Evolutionary conservation across 2,113 vertebrate genomes (phyloP).

Genomic region (Clarias gariepinus): DNA sequence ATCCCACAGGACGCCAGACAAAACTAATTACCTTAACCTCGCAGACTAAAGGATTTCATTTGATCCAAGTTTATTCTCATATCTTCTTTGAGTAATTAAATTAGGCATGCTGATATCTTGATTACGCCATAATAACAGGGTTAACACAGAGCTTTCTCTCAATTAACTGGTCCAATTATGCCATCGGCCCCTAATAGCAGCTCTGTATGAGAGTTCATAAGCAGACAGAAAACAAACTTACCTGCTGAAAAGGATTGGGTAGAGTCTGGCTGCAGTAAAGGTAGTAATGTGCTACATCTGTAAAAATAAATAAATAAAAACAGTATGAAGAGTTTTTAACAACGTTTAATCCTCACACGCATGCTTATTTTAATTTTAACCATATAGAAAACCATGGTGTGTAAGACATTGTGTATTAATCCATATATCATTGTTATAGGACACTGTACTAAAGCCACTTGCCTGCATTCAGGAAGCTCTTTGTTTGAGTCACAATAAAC

Average conservation of each 20-base stretch:
- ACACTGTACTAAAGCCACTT: constrained; percentile 42
- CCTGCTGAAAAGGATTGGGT: constrained; percentile 94
- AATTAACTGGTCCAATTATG: constrained; percentile 49
- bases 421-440: background rate
- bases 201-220: constrained; percentile 12
- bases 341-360: background rate
- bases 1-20: constrained; percentile 49
- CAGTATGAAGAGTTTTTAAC: constrained; percentile 15
- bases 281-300: constrained; percentile 90
- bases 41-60: constrained; percentile 53
- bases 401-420: background rate
- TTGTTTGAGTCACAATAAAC: constrained; percentile 87
- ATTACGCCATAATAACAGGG: constrained; percentile 41
- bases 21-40: constrained; percentile 50
- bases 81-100: constrained; percentile 60
- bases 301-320: constrained; percentile 48
- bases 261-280: constrained; percentile 87
- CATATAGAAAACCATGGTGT: background rate
- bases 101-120: constrained; percentile 46
- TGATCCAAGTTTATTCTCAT: constrained; percentile 62
- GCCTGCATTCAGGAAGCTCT: constrained; percentile 79
- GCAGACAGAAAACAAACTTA: constrained; percentile 59
- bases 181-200: constrained; percentile 33
- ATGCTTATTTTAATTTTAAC: constrained; percentile 1
- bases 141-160: constrained; percentile 46